Conservation (phyloP, 2,113 vertebrate species). For the Etheostoma cragini region DNA sequence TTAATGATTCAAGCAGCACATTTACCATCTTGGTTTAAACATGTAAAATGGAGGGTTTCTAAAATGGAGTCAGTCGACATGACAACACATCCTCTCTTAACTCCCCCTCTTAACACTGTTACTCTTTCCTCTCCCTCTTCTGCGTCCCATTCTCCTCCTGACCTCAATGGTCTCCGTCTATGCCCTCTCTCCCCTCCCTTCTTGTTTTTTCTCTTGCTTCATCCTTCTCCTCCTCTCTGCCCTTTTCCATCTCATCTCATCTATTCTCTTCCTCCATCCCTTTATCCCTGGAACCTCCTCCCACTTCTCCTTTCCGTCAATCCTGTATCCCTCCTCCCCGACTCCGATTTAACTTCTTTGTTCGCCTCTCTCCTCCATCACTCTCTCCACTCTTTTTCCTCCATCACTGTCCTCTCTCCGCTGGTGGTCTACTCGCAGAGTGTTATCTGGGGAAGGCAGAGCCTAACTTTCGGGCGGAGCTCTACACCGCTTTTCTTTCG, state of each 20-base stretch:
- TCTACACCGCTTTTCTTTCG: constrained; percentile 68
- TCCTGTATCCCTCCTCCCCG: not conserved
- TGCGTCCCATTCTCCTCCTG: constrained; percentile 3
- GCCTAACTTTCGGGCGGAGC: constrained; percentile 47
- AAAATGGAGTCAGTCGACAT: constrained; percentile 61
- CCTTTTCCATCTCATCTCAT: not conserved
- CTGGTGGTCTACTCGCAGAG: constrained; percentile 66
- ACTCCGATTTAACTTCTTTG: constrained; percentile 8
- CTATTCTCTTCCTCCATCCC: not conserved
- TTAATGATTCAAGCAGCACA: not conserved
- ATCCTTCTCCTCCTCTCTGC: not conserved
- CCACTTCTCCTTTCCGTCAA: not conserved
- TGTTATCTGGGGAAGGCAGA: constrained; percentile 52
- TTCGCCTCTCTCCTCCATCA: not conserved
- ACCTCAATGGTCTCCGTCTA: not conserved
- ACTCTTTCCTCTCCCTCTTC: not conserved
- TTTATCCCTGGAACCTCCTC: not conserved
- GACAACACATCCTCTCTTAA: constrained; percentile 27
- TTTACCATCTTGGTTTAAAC: not conserved
- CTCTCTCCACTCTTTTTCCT: not conserved
- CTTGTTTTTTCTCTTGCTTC: not conserved
- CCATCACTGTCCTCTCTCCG: constrained; percentile 26
- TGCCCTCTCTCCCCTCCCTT: not conserved
- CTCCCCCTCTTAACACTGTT: not conserved
- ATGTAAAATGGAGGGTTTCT: constrained; percentile 63